Evolutionary conservation across 2,888 invertebrate genomes (phyloP), one percentile per base, ranked within the genome.

Genomic region (Leucozona laternaria): DNA sequence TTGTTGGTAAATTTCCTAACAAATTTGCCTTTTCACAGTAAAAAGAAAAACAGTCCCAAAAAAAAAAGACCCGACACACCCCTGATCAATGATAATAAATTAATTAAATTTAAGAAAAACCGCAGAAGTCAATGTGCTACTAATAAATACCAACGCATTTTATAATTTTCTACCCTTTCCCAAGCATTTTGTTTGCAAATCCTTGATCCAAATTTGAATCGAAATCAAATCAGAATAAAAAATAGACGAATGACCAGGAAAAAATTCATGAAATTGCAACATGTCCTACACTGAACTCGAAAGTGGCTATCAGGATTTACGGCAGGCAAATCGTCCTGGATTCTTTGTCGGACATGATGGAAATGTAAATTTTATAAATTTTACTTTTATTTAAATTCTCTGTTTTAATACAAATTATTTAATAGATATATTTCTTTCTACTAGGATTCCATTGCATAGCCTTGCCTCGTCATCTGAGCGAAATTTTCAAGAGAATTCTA

Each of bases 251-350:
- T 87, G 83, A 25, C 28, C 77, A 70, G 71, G 53, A 68, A 34
- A 48, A 77, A 40, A 53, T 71, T 80, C 17, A 53, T 48, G 60
- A 75, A 71, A 64, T 78, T 50, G 28, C 60, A 89, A 80, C 81
- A 97, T 97, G 97, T 97, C 97, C 92, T 97, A 97, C 93, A 97
- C 97, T 92, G 97, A 97, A 94, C 94, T 97, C 91, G 97, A 97
- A 94, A 96, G 97, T 94, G 97, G 97, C 90, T 97, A 97, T 94
- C 97, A 97, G 94, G 97, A 96, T 90, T 94, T 97, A 92, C 95
- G 95, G 92, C 96, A 96, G 93, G 95, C 95, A 89, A 92, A 94
- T 91, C 94, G 94, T 88, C 93, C 94, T 88, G 95, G 95, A 90
- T 96, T 96, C 93, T 96, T 95, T 93, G 94, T 96, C 91, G 96